Evolutionary conservation across 2,113 vertebrate genomes (phyloP), one percentile per base, ranked within the genome.

Genomic region (Dipodomys spectabilis): DNA sequence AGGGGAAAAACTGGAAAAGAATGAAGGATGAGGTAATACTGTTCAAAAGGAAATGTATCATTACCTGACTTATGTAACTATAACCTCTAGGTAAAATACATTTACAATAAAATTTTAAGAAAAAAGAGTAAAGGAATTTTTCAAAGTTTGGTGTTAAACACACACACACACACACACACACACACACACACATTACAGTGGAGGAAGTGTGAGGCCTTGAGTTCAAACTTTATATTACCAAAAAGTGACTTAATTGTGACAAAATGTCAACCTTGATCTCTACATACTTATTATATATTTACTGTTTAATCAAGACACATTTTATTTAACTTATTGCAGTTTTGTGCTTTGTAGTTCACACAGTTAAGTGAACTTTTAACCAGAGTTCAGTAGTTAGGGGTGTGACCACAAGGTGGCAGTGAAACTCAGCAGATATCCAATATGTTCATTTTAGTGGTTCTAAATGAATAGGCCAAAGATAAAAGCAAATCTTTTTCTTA

Each of bases 401-500:
- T 44, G 28, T 93, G 82, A 75, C 95, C 93, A 93, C 86, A 39
- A 81, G 91, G 60, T 30, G 86, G 78, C 6, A 72, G 78, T 57
- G 60, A 6, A 15, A 12, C 68, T 53, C 68, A 57, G 44, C 39
- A 68, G 4, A 20, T 65, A 35, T 1, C 28, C 67, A 84, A 23
- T 0, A 20, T 0, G 3, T 2, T 71, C 77, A 3, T 75, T 81
- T 82, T 2, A 25, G 25, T 53, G 32, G 4, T 88, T 90, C 32
- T 44, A 45, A 77, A 25, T 28, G 30, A 20, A 13, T 1, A 39
- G 27, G 53, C 4, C 75, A 28, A 7, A 11, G 15, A 12, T 16
- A 85, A 22, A 80, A 86, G n/a, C 25, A 16, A 2, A 32, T 53
- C n/a, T 93, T 82, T 8, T 88, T 39, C 71, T 90, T 45, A 94